Evolutionary conservation across 2,888 invertebrate genomes (phyloP).

Genomic region (Nowickia ferox): DNA sequence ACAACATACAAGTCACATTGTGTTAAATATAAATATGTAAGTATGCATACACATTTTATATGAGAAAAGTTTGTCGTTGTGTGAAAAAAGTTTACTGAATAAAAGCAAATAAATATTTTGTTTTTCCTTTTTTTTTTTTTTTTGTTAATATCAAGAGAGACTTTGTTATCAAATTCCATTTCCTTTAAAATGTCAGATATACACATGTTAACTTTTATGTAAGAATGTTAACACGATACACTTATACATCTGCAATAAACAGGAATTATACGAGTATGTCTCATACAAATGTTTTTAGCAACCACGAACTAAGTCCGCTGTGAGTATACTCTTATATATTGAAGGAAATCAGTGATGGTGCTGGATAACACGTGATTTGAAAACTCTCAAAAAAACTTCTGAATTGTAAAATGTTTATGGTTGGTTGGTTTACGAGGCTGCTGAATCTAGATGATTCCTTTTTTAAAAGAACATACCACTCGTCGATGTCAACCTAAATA

Average conservation of each 20-base stretch:
- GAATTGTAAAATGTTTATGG: no score
- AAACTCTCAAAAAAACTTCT: no score
- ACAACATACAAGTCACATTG: slow-evolving; percentile 23
- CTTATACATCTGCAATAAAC: background rate
- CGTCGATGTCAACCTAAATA: no score
- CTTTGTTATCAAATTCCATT: slow-evolving; percentile 64
- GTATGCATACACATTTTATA: slow-evolving; percentile 16
- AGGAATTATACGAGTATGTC: background rate
- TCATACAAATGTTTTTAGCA: no score
- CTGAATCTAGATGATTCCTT: no score
- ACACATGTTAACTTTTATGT: slow-evolving; percentile 30
- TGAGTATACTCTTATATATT: no score
- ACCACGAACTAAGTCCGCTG: no score
- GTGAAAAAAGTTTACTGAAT: slow-evolving; percentile 8
- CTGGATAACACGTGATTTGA: no score
- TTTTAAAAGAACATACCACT: no score
- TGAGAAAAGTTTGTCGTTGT: slow-evolving; percentile 44
- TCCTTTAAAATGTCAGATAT: slow-evolving; percentile 50
- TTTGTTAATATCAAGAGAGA: slow-evolving; percentile 45
- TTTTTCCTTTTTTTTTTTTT: background rate
- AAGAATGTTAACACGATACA: background rate
- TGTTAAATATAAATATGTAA: slow-evolving; percentile 10
- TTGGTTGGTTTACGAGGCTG: no score
- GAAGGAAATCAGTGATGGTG: no score
- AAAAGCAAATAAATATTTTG: background rate